Base-by-base conservation (phyloP, 2,888 invertebrate species). In the Temnothorax unifasciatus region DNA sequence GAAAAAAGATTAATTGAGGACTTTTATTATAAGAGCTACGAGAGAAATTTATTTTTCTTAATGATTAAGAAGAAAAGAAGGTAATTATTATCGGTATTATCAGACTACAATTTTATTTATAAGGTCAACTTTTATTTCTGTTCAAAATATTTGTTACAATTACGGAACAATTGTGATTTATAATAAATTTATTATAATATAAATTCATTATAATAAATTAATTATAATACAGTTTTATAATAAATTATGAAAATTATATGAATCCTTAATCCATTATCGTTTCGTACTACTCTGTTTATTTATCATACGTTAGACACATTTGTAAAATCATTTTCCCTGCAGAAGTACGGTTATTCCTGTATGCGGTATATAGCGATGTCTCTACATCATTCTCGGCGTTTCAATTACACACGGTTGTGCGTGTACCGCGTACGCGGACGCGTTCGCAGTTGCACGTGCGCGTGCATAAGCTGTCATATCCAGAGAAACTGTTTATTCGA, bases 361-460 rank as follows among this genome's bases (percentile, higher is more conserved):
- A 84, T 44, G 64, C 76, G 75, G 63, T 68, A 44, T 34, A 34
- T 68, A 75, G 73, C 61, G 52, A 69, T 29, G 83, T 59, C 50
- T 25, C 41, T 86, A 82, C 84, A 68, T 77, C 69, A 82, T 71
- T 75, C 74, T 68, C 77, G 44, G 83, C 73, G 79, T 79, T 83
- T 82, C 76, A 76, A 73, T 86, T 66, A 69, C 82, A 76, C 50
- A 47, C 50, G 82, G 63, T 66, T 61, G 77, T 69, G 68, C 64
- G 63, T 63, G 54, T 77, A 81, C 83, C 83, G 63, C 81, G 86
- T 82, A 86, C 81, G 88, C 75, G 63, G 82, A 54, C 54, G 81
- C 76, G 64, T 54, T 63, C 71, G 71, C 81, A 75, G 41, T 52
- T 73, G 71, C 81, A 76, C 63, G 71, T 79, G 81, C 63, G 38